phyloP scores from a whole-genome alignment of 2,113 vertebrate genomes.

The Andinoacara biseriatus region DNA sequence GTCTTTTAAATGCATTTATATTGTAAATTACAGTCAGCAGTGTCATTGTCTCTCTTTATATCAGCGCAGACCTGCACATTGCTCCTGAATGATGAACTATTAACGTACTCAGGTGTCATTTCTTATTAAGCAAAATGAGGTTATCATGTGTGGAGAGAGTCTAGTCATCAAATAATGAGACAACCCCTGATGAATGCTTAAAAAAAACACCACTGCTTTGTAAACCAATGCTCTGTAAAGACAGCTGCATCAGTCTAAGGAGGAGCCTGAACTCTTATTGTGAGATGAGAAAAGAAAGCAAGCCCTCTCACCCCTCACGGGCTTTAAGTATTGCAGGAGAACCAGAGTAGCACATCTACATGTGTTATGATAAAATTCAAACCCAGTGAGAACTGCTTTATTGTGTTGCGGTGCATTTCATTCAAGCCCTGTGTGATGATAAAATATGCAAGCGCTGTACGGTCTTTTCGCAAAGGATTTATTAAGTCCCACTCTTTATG shows the following conservation, averaged over 20 bases:
- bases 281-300: background rate
- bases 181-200: constrained; percentile 44
- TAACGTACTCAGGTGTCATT: constrained; percentile 26
- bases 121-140: constrained; percentile 48
- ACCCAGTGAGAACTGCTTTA: constrained; percentile 28
- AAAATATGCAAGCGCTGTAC: constrained; percentile 43
- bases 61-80: background rate
- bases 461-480: constrained; percentile 39
- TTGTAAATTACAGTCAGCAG: background rate
- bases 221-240: constrained; percentile 33
- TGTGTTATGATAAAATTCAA: constrained; percentile 38
- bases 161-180: constrained; percentile 46
- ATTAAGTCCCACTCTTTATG: constrained; percentile 28
- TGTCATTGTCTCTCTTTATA: background rate
- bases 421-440: constrained; percentile 9
- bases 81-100: constrained; percentile 42
- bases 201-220: constrained; percentile 6
- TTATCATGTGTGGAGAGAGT: constrained; percentile 39
- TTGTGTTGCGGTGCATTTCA: constrained; percentile 19
- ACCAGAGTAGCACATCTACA: constrained; percentile 34
- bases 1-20: constrained; percentile 12
- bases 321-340: constrained; percentile 30
- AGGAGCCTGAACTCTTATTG: constrained; percentile 1
- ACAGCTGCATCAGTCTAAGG: background rate
- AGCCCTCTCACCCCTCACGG: constrained; percentile 23